Evolutionary conservation across 2,888 invertebrate species (phyloP).

Genomic region (Apamea epomidion): DNA sequence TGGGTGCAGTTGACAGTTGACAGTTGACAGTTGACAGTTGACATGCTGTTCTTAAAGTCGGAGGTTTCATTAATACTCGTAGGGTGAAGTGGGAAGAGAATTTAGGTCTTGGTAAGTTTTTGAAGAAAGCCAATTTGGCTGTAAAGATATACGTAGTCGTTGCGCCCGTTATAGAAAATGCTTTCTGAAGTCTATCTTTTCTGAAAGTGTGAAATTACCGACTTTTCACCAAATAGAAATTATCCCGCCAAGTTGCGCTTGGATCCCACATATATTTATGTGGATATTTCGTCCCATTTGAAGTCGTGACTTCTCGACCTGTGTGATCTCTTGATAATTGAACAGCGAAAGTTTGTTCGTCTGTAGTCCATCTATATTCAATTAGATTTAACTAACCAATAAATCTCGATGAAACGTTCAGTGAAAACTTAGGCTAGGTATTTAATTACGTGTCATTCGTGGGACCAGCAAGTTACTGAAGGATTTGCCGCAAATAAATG

Average conservation of each 20-base stretch:
- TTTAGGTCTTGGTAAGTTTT: neutral
- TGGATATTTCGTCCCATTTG: constrained; percentile 24
- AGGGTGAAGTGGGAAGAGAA: neutral
- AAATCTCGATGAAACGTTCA: constrained; percentile 2
- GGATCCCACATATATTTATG: neutral
- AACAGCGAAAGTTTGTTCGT: constrained; percentile 47
- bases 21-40: too few relatives aligned
- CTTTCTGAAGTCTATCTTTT: neutral
- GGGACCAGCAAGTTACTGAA: neutral
- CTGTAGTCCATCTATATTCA: constrained; percentile 13
- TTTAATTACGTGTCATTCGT: too few relatives aligned
- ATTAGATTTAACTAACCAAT: constrained; percentile 32
- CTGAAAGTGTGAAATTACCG: neutral
- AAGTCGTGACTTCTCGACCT: constrained; percentile 45
- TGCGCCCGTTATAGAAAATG: neutral
- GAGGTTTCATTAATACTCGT: neutral
- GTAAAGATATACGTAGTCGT: neutral
- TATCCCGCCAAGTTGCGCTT: neutral
- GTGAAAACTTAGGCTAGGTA: constrained; percentile 6
- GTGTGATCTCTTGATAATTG: constrained; percentile 34
- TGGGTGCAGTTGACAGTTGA: neutral
- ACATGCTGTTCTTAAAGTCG: neutral
- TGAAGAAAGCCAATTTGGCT: too few relatives aligned
- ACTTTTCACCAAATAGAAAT: neutral
- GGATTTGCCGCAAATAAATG: too few relatives aligned